Percentiles rank a stretch among this genome's conserved stretches.
Conservation (phyloP, 2,797 vertebrate species). For the Clarias fuscus region DNA sequence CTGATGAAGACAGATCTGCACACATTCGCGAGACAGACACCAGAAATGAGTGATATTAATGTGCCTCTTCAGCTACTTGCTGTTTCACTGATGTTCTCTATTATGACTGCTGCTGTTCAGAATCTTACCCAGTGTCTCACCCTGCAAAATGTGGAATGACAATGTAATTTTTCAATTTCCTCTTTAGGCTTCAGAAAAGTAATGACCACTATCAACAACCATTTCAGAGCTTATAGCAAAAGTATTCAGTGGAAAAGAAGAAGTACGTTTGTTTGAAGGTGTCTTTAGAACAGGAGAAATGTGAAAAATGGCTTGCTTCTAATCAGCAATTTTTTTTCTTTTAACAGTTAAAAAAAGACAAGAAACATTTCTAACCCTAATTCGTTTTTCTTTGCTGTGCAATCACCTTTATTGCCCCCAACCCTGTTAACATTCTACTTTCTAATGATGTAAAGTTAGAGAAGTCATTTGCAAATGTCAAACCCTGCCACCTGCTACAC, state of each 20-base stretch:
- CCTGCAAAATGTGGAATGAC: conserved; percentile 26
- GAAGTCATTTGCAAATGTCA: background rate
- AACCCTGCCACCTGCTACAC: background rate
- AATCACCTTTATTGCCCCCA: background rate
- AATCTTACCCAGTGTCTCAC: conserved; percentile 3
- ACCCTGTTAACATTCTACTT: background rate
- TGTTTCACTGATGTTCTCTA: conserved; percentile 27
- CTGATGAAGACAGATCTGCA: conserved; percentile 31
- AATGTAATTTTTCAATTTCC: conserved; percentile 34
- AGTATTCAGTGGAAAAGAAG: conserved; percentile 32
- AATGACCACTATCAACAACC: conserved; percentile 39
- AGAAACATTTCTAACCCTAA: conserved; percentile 35
- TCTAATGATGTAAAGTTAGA: conserved; percentile 22
- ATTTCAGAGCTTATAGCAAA: conserved; percentile 5
- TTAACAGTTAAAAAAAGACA: conserved; percentile 31
- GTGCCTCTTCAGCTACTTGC: conserved; percentile 27
- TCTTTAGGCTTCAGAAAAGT: conserved; percentile 29
- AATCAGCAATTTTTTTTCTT: conserved; percentile 48
- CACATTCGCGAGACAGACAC: conserved; percentile 30
- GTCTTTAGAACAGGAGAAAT: conserved; percentile 41
- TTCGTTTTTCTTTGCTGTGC: background rate
- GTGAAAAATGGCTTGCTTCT: conserved; percentile 48
- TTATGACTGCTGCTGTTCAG: conserved; percentile 35
- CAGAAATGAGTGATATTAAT: conserved; percentile 47
- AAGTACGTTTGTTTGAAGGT: conserved; percentile 46